Percentiles rank a stretch among this genome's conserved stretches.
Evolutionary conservation across 2,113 vertebrate genomes (phyloP).

Genomic region (Phasianus colchicus): DNA sequence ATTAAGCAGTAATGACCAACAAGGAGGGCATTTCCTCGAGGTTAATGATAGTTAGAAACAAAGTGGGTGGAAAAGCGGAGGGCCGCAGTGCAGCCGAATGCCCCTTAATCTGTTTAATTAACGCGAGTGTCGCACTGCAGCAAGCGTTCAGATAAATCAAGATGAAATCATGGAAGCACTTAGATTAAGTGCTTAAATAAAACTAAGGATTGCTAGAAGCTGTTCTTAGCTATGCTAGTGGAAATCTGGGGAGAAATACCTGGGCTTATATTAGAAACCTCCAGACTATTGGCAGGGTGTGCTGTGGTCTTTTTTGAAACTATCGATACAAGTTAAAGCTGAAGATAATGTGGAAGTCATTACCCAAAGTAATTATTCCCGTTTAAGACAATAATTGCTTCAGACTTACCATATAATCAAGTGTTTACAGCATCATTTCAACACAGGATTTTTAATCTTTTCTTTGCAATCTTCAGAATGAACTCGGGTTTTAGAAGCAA

Average conservation of each 20-base stretch:
- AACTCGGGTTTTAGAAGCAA: background rate
- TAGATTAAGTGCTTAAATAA: background rate
- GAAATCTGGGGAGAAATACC: background rate
- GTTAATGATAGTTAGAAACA: constrained; percentile 27
- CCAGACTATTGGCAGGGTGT: background rate
- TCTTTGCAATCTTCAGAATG: background rate
- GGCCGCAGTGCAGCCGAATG: background rate
- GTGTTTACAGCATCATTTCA: background rate
- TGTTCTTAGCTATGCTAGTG: background rate
- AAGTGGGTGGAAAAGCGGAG: background rate
- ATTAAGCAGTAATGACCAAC: constrained; percentile 44
- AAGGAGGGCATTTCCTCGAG: constrained; percentile 51
- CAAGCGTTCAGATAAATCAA: background rate
- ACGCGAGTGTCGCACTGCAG: background rate
- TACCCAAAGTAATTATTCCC: background rate
- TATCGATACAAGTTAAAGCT: background rate
- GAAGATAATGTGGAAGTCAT: background rate
- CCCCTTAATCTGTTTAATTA: background rate
- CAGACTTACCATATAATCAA: background rate
- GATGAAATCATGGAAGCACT: background rate
- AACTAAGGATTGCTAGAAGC: background rate
- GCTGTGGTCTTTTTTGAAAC: background rate
- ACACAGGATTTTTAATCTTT: background rate
- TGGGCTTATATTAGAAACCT: background rate
- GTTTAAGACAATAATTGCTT: background rate